Evolutionary conservation across 23 tunicate species (phyloP).

Genomic region (Oikopleura albicans): DNA sequence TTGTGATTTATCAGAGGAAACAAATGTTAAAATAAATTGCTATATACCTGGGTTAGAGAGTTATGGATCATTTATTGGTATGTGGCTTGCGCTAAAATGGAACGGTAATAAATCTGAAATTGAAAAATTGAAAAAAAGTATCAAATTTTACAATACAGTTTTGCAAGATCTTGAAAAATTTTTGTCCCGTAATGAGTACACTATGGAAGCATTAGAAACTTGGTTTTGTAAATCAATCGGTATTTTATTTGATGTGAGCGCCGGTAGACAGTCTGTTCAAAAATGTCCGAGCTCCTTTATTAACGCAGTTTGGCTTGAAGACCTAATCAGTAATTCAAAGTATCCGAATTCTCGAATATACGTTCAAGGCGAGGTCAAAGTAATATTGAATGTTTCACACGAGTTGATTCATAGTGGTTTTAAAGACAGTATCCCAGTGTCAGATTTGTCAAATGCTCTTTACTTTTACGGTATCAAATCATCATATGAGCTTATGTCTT

Average conservation of each 20-base stretch:
- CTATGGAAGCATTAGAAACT: neutral
- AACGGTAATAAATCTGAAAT: neutral
- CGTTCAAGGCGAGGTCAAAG: neutral
- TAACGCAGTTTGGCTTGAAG: neutral
- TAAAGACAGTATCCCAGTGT: neutral
- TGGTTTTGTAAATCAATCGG: neutral
- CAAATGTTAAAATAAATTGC: neutral
- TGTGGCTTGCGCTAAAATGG: neutral
- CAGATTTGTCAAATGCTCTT: neutral
- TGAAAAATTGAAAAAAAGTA: neutral
- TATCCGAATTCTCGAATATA: neutral
- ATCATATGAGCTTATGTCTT: neutral
- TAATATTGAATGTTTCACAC: neutral
- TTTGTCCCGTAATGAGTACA: neutral
- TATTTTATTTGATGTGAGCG: too few species aligned
- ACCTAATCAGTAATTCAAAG: neutral
- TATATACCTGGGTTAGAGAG: neutral
- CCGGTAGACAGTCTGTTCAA: too few species aligned
- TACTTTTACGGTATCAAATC: neutral
- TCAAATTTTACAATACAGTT: neutral
- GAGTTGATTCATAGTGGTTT: neutral
- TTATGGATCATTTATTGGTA: neutral
- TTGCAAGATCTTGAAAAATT: neutral
- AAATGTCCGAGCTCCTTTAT: neutral
- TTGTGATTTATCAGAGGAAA: too few species aligned